Evolutionary conservation across 2,113 vertebrate species (phyloP).

Genomic region (Pterophyllum scalare): DNA sequence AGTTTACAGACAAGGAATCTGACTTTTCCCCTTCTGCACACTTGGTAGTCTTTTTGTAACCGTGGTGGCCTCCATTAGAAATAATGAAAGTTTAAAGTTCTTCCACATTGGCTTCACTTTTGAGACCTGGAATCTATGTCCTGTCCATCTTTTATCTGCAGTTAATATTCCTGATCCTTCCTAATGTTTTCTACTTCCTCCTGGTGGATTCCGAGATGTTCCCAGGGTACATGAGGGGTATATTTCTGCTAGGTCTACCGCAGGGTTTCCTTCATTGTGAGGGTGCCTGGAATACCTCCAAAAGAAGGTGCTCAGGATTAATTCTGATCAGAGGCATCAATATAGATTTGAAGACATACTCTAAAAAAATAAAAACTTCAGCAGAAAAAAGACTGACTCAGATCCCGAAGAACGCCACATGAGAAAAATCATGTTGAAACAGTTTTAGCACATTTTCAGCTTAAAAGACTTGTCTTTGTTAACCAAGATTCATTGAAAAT

Average conservation of each 20-base stretch:
- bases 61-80: not conserved
- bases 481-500: not conserved
- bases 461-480: not conserved
- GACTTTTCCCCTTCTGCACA: not conserved
- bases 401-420: not conserved
- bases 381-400: not conserved
- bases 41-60: not conserved
- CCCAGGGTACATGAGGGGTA: not conserved
- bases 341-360: not conserved
- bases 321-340: not conserved
- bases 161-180: not conserved
- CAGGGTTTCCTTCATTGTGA: not conserved
- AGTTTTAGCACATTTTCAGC: not conserved
- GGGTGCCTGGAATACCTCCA: not conserved
- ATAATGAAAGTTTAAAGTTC: not conserved
- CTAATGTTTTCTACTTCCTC: not conserved
- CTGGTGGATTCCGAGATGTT: not conserved
- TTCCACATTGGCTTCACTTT: not conserved
- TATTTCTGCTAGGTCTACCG: not conserved
- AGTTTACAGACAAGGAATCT: not conserved
- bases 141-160: not conserved
- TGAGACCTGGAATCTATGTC: too few relatives aligned
- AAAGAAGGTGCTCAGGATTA: not conserved
- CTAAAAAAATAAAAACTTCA: not conserved
- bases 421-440: not conserved